A percentile compares a stretch with the other conserved stretches of the same genome.
Evolutionary conservation across 2,797 vertebrate genomes (phyloP).

Genomic region (Mus spretus): DNA sequence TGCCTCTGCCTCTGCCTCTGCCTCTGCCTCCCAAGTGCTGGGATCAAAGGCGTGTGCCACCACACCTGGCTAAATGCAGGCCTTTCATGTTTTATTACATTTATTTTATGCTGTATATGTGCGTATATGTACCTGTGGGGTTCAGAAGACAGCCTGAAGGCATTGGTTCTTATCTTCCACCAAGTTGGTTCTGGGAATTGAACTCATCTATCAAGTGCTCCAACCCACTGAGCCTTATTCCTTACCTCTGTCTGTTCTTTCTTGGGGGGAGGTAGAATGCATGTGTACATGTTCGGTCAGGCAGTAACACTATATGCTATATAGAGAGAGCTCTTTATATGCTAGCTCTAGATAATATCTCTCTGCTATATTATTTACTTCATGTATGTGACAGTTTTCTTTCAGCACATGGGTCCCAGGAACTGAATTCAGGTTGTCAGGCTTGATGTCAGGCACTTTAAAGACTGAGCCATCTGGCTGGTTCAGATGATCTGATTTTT

Average conservation of each 20-base stretch:
- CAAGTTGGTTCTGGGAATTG: not conserved
- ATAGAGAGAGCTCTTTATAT: not conserved
- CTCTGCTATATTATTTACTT: not conserved
- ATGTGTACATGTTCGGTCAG: not conserved
- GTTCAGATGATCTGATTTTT: conserved; percentile 14
- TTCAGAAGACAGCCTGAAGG: not conserved
- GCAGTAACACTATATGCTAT: not conserved
- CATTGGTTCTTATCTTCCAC: not conserved
- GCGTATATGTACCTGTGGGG: not conserved
- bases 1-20: no score
- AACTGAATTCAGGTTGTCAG: not conserved
- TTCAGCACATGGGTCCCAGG: not conserved
- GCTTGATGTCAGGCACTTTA: not conserved
- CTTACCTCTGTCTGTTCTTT: not conserved
- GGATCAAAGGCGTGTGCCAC: no score
- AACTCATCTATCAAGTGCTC: not conserved
- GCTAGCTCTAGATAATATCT: not conserved
- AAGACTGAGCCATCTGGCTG: not conserved
- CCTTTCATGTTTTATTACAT: not conserved
- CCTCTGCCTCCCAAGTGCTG: no score
- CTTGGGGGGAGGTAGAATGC: not conserved
- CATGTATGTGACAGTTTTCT: not conserved
- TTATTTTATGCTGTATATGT: not conserved
- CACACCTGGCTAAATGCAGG: no score
- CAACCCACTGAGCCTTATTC: not conserved